Base-by-base conservation (phyloP, 2,797 vertebrate genomes). In the Gouania willdenowi region DNA sequence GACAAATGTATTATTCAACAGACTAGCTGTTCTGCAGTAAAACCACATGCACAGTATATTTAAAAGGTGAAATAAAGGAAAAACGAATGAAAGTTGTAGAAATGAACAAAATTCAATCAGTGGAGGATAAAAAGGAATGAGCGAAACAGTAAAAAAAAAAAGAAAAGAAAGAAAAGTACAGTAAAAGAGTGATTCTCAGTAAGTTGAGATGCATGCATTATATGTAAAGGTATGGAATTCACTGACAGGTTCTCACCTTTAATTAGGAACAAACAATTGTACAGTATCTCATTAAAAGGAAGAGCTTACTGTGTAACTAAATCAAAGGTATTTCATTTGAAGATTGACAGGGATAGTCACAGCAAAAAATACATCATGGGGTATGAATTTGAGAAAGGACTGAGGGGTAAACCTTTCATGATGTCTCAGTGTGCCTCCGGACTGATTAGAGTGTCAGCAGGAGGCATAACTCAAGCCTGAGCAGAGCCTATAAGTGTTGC, bases 401-500 rank as follows among this genome's bases (percentile, higher is more conserved):
- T 2, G 23, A 48, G 30, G 40, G 51, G 42, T 22, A 27, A 50
- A 40, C 61, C 61, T 67, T 51, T 72, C 54, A 45, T 23, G 48
- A 53, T 58, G 49, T 54, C 43, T 70, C 54, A 20, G 38, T 43
- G 51, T 26, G 48, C 28, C 48, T 55, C 29, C 57, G 52, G 64
- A 69, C 70, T 82, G 82, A 84, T 82, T 82, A 81, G 68, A 72
- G 59, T 60, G 73, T 77, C 68, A 67, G 70, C 61, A 33, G 59
- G 75, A 56, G 58, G 68, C 41, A 66, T 72, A 77, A 67, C 57
- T 78, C 69, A 64, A 54, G 51, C 15, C 33, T 16, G 40, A 55
- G 59, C 54, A 17, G 40, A 64, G 59, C 34, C 41, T 54, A 22
- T 53, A 47, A 68, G 61, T 26, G 48, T 63, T 58, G 43, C 55